These are phyloP conservation scores for Tachina fera DNA, from an alignment of 2,888 invertebrate genomes.

Conservation along the genomic window DNA sequence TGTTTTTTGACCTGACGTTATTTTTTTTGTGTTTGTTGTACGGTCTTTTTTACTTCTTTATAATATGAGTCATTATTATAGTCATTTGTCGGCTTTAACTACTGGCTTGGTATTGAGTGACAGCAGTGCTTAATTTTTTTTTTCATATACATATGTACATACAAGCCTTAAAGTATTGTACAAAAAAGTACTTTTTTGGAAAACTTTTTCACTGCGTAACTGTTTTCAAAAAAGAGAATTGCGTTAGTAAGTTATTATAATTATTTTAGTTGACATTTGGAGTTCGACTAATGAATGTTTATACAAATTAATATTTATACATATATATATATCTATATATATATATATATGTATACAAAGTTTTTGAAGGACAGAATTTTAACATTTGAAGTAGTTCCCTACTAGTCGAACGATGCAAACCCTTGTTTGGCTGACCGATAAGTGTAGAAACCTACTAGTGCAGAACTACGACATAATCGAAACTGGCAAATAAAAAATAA, in stretches of 20 bases:
- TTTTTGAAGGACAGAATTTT: too few relatives aligned
- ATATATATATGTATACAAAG: too few relatives aligned
- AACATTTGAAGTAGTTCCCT: too few relatives aligned
- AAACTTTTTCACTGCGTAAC: neutral
- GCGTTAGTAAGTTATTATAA: conserved; percentile 13
- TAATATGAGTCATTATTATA: conserved; percentile 70
- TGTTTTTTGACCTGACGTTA: conserved; percentile 3
- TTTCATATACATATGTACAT: neutral
- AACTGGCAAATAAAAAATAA: too few relatives aligned
- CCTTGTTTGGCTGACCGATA: too few relatives aligned
- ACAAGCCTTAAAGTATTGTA: neutral
- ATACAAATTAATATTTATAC: too few relatives aligned
- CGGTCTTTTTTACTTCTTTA: conserved; percentile 13
- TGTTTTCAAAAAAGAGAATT: neutral
- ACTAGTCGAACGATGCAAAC: too few relatives aligned
- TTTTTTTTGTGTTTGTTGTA: conserved; percentile 28
- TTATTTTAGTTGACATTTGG: neutral
- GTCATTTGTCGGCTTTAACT: conserved; percentile 72
- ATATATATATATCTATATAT: too few relatives aligned
- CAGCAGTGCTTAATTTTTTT: conserved; percentile 50
- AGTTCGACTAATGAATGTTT: too few relatives aligned
- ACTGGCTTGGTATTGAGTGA: conserved; percentile 67
- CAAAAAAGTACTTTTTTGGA: neutral
- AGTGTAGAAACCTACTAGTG: too few relatives aligned
- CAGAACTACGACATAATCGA: too few relatives aligned